phyloP scores from a whole-genome alignment of 2,888 invertebrate genomes.

The Eueremaeus valkanovi region DNA sequence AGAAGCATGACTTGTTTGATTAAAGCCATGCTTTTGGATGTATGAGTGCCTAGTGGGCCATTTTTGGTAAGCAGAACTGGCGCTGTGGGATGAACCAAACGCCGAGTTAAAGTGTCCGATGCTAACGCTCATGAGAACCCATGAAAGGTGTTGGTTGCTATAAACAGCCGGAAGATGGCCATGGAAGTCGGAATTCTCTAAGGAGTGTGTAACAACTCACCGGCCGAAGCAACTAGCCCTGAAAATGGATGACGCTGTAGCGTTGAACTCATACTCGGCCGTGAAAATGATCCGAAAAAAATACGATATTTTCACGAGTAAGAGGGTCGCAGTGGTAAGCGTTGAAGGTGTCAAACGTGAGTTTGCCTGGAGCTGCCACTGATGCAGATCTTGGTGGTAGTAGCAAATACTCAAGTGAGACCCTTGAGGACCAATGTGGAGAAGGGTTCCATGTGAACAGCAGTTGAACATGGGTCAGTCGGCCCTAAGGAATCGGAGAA shows the following conservation, averaged over 20 bases:
- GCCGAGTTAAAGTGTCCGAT: constrained; percentile 48
- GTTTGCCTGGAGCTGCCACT: constrained; percentile 56
- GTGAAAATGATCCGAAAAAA: constrained; percentile 50
- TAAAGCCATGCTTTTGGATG: constrained; percentile 57
- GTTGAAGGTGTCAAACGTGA: constrained; percentile 61
- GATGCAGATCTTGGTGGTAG: constrained; percentile 65
- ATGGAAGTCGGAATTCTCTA: constrained; percentile 70
- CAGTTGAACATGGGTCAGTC: constrained; percentile 54
- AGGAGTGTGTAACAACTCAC: constrained; percentile 63
- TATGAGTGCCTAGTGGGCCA: constrained; percentile 66
- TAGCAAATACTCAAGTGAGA: constrained; percentile 67
- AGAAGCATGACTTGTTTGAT: constrained; percentile 62
- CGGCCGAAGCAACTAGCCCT: constrained; percentile 64
- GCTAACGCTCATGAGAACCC: constrained; percentile 60
- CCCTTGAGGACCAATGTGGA: constrained; percentile 56
- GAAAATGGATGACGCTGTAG: constrained; percentile 64
- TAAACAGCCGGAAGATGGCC: constrained; percentile 69
- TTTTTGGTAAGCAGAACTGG: constrained; percentile 75
- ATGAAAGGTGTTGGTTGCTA: constrained; percentile 63
- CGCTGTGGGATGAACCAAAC: constrained; percentile 57
- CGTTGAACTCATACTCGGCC: constrained; percentile 58
- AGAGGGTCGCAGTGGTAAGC: constrained; percentile 58
- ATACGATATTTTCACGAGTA: constrained; percentile 60
- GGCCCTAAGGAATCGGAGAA: constrained; percentile 51
- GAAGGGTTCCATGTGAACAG: constrained; percentile 62